Conservation (phyloP, 1,140 invertebrate genomes). For the Pseudomyrmex pallidus region DNA sequence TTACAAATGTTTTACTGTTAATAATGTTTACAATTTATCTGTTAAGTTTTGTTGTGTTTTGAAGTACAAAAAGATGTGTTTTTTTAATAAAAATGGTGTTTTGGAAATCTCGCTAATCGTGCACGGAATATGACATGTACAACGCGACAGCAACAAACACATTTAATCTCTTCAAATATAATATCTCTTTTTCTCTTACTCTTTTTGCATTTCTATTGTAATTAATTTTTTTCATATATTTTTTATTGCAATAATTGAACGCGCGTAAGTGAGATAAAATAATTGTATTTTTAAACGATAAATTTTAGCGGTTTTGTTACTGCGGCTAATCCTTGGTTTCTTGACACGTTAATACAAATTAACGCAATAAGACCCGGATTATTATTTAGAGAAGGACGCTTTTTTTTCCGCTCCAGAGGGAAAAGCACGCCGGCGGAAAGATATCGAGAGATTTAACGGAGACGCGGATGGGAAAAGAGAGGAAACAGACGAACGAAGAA, state of each 20-base stretch:
- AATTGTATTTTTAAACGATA: constrained; percentile 46
- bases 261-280: not conserved
- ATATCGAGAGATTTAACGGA: constrained; percentile 37
- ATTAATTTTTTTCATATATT: constrained; percentile 12
- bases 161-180: not conserved
- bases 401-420: not conserved
- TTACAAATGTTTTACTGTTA: too few species aligned
- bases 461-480: not conserved
- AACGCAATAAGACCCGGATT: constrained; percentile 42
- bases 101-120: too few species aligned
- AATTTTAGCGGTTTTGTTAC: not conserved
- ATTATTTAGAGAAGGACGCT: constrained; percentile 3
- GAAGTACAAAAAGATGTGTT: too few species aligned
- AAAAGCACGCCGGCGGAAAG: not conserved
- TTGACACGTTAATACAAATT: constrained; percentile 30
- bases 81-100: too few species aligned
- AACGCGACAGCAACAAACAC: not conserved
- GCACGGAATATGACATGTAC: too few species aligned
- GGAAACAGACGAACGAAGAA: not conserved
- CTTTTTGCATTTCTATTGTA: constrained; percentile 26
- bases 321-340: constrained; percentile 8
- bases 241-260: constrained; percentile 24
- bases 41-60: not conserved
- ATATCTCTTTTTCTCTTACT: not conserved
- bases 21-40: not conserved